Percentiles rank a stretch among this genome's conserved stretches.
Conservation (phyloP, 2,113 vertebrate genomes). For the Miniopterus natalensis region DNA sequence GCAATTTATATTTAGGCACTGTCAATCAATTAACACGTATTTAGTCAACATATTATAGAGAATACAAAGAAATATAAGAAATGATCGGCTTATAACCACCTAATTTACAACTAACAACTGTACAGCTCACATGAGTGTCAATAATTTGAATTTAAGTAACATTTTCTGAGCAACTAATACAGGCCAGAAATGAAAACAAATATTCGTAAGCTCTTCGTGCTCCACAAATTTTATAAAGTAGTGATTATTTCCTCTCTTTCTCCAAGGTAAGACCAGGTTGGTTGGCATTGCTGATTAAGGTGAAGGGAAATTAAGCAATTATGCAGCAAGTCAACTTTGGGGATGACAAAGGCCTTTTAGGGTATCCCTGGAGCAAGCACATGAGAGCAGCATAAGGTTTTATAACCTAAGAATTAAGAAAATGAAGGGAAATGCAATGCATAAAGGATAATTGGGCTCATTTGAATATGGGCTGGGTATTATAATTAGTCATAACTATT, state of each 20-base stretch:
- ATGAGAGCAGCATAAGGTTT: neutral
- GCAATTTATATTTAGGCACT: neutral
- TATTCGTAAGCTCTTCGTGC: neutral
- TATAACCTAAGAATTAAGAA: neutral
- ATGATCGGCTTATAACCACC: neutral
- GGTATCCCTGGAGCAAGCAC: neutral
- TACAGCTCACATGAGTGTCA: neutral
- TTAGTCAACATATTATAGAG: neutral
- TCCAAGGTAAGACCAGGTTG: neutral
- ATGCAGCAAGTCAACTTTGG: neutral
- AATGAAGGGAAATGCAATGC: neutral
- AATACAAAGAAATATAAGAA: slow-evolving; percentile 1
- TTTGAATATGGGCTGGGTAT: neutral
- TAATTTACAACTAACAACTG: neutral
- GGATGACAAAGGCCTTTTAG: neutral
- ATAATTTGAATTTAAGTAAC: neutral
- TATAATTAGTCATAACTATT: neutral
- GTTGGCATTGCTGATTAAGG: neutral
- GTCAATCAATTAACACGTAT: neutral
- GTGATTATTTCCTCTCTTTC: neutral
- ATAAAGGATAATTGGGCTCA: neutral
- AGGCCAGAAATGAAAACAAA: neutral
- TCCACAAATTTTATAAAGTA: neutral
- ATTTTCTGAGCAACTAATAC: neutral
- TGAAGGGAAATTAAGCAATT: slow-evolving; percentile 4